Percentiles rank a stretch among this genome's conserved stretches.
Conservation (phyloP, 1,140 invertebrate species). For the Armadillidium nasatum region DNA sequence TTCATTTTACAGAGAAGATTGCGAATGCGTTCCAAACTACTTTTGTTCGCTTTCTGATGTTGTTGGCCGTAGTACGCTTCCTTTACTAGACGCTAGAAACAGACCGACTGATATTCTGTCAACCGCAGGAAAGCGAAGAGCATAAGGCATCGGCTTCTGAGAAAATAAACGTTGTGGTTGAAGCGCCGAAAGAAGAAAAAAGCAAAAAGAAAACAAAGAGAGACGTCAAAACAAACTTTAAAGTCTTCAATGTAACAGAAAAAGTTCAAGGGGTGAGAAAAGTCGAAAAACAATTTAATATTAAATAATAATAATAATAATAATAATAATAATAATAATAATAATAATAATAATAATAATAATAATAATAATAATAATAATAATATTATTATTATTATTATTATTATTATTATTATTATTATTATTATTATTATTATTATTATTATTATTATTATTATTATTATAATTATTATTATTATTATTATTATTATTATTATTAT, state of each 20-base stretch:
- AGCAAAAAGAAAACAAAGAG: not conserved
- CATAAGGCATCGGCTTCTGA: not conserved
- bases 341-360: no score
- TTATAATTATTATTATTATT: no score
- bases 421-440: no score
- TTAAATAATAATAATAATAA: no score
- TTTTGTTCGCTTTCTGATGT: conserved; percentile 32
- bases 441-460: no score
- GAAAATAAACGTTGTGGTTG: not conserved
- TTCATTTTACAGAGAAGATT: conserved; percentile 35
- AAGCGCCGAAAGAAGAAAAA: not conserved
- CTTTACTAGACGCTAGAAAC: conserved; percentile 34
- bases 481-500: no score
- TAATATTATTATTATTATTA: no score
- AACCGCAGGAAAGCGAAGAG: conserved; percentile 10
- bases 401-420: no score
- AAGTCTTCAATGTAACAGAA: conserved; percentile 3
- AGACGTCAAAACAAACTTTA: not conserved
- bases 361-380: no score
- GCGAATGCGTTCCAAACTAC: conserved; percentile 36
- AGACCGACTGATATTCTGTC: conserved; percentile 26
- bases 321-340: no score
- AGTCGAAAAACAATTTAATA: no score
- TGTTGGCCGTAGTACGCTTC: conserved; percentile 26
- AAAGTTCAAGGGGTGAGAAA: conserved; percentile 28